phyloP scores from a whole-genome alignment of 2,888 invertebrate genomes.

The Amphipyra tragopoginis region DNA sequence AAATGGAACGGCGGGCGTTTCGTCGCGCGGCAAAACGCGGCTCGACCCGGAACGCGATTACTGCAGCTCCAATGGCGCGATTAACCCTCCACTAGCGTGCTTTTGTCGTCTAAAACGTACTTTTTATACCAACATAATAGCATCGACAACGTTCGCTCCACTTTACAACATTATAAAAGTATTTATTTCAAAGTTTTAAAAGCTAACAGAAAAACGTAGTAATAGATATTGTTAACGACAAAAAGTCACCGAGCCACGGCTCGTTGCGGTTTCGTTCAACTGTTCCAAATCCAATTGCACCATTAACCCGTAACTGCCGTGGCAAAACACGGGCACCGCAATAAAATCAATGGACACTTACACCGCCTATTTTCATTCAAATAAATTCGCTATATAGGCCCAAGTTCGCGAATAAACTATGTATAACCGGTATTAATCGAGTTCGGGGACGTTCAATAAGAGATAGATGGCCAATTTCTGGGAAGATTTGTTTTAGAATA shows the following conservation, averaged over 20 bases:
- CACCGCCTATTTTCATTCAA: constrained; percentile 72
- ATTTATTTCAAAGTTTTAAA: constrained; percentile 38
- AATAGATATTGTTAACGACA: constrained; percentile 42
- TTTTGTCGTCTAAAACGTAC: constrained; percentile 66
- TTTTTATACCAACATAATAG: constrained; percentile 63
- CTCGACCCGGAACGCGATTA: constrained; percentile 74
- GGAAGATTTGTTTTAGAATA: constrained; percentile 72
- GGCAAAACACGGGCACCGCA: constrained; percentile 73
- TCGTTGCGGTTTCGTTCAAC: constrained; percentile 69
- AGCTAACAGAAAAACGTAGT: not conserved
- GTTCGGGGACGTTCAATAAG: constrained; percentile 47
- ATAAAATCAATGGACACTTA: constrained; percentile 79
- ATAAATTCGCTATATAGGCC: constrained; percentile 67
- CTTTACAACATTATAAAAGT: constrained; percentile 47
- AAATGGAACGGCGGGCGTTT: constrained; percentile 65
- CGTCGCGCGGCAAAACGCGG: constrained; percentile 52
- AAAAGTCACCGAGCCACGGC: constrained; percentile 55
- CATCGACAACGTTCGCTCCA: constrained; percentile 49
- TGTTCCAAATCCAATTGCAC: constrained; percentile 75
- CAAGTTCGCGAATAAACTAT: constrained; percentile 67
- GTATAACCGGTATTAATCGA: constrained; percentile 66
- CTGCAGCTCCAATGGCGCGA: constrained; percentile 77
- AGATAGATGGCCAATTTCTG: constrained; percentile 69
- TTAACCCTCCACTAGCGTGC: constrained; percentile 72
- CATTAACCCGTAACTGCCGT: constrained; percentile 75